Base-by-base conservation (phyloP, 2,113 vertebrate species). In the Stomatorhinus ivindoensis region DNA sequence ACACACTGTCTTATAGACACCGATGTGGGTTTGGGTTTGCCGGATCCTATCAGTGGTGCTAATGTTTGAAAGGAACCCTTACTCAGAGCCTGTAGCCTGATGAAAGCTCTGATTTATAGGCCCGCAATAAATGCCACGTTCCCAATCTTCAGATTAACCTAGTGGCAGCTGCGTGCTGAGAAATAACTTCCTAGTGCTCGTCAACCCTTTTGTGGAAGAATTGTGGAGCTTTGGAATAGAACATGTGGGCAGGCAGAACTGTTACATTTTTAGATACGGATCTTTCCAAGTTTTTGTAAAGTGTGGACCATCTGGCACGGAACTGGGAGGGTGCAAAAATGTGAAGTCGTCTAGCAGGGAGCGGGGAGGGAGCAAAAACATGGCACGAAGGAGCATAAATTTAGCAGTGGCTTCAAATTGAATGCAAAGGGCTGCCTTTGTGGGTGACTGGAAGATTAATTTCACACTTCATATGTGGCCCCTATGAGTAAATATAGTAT, bases 81-180 rank as follows among this genome's bases (percentile, higher is more conserved):
- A 89, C 35, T 44, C 89, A 35, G 42, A 24, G 55, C 46, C 46
- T 55, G 46, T 50, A 89, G 5, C 55, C 84, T 86, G 83, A 86
- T 42, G 55, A 44, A 87, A 86, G 27, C 39, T 39, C 35, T 86
- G 83, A 89, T 89, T 89, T 89, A 86, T 86, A 61, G 76, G 50
- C 7, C 55, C 27, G 88, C 76, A 83, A 19, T 82, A 82, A 88
- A 88, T 21, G 21, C 88, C 82, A 24, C 24, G 21, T 27, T 50
- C 24, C 44, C 55, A 5, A 48, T 89, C 84, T 42, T 86, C 55
- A 51, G 44, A 89, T 89, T 87, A 86, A 42, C 31, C 21, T 47
- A 89, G 69, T 73, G 55, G 89, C 84, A 61, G 15, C 42, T 35
- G 8, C 27, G 55, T 39, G 13, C 5, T 86, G 89, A 89, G 42